These are phyloP conservation scores for Drosophila neotestacea DNA, from an alignment of 2,888 invertebrate genomes.

Conservation along the genomic window DNA sequence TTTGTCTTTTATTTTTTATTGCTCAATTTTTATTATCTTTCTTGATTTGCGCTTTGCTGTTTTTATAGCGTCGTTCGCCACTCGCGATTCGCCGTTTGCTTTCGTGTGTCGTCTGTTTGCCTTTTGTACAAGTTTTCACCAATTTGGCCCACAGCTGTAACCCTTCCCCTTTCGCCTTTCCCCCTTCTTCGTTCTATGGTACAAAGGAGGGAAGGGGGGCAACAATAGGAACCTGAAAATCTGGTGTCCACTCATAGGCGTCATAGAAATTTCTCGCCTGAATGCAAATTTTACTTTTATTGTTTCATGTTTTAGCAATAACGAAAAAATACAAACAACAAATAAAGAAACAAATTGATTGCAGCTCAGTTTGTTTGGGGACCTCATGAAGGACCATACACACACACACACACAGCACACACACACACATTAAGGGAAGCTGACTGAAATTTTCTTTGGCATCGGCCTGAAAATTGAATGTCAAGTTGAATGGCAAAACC, in stretches of 20 bases:
- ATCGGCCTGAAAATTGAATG: conserved; percentile 53
- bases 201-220: too few relatives aligned
- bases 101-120: conserved; percentile 10
- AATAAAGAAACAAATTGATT: conserved; percentile 31
- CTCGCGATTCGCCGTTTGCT: background rate
- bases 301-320: conserved; percentile 47
- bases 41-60: conserved; percentile 68
- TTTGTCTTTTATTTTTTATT: conserved; percentile 44
- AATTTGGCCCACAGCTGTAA: conserved; percentile 38
- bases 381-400: conserved; percentile 14
- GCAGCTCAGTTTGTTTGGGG: conserved; percentile 21
- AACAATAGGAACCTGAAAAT: conserved; percentile 47
- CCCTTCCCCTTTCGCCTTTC: conserved; percentile 18
- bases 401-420: background rate
- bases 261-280: conserved; percentile 54
- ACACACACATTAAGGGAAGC: background rate
- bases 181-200: conserved; percentile 7
- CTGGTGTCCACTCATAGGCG: conserved; percentile 52
- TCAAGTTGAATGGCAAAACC: conserved; percentile 61
- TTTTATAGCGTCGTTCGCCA: conserved; percentile 50
- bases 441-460: conserved; percentile 27
- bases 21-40: conserved; percentile 67
- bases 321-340: conserved; percentile 6
- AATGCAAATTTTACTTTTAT: conserved; percentile 66
- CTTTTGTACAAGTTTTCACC: conserved; percentile 57